Evolutionary conservation across 2,797 vertebrate genomes (phyloP).

Genomic region (Crax fasciolata): DNA sequence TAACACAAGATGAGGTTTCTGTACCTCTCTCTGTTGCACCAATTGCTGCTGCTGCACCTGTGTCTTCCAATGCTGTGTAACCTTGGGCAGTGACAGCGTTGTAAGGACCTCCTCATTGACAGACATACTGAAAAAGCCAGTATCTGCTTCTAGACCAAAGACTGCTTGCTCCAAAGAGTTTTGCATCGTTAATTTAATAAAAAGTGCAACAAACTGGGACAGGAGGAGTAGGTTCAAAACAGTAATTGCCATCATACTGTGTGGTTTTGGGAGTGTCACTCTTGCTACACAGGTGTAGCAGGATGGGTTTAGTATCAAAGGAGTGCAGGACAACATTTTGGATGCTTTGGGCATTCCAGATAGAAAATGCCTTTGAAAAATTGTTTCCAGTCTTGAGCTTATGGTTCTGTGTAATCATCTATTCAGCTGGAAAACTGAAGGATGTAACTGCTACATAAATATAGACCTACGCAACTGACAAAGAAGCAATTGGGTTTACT

Average conservation of each 20-base stretch:
- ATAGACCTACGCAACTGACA: slow-evolving; percentile 83
- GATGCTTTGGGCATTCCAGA: neutral
- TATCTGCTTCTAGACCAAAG: neutral
- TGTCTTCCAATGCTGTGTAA: neutral
- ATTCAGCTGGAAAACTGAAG: slow-evolving; percentile 63
- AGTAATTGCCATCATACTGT: fast-evolving
- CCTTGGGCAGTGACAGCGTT: neutral
- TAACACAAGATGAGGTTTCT: neutral
- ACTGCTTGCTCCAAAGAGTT: neutral
- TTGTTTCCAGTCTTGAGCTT: neutral
- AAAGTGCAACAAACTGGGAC: neutral
- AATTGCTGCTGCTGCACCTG: neutral
- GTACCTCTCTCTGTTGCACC: neutral
- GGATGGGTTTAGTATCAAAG: neutral
- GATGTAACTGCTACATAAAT: slow-evolving; percentile 83
- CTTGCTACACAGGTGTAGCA: fast-evolving
- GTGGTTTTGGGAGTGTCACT: neutral
- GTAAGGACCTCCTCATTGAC: neutral
- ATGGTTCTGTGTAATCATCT: neutral
- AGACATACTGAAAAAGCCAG: neutral
- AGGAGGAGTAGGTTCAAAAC: neutral
- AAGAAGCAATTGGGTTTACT: slow-evolving; percentile 54
- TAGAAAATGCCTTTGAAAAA: neutral
- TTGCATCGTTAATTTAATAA: neutral
- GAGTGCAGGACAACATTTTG: neutral